Conservation (phyloP, 1,140 invertebrate species). For the Pseudomyrmex sp. region DNA sequence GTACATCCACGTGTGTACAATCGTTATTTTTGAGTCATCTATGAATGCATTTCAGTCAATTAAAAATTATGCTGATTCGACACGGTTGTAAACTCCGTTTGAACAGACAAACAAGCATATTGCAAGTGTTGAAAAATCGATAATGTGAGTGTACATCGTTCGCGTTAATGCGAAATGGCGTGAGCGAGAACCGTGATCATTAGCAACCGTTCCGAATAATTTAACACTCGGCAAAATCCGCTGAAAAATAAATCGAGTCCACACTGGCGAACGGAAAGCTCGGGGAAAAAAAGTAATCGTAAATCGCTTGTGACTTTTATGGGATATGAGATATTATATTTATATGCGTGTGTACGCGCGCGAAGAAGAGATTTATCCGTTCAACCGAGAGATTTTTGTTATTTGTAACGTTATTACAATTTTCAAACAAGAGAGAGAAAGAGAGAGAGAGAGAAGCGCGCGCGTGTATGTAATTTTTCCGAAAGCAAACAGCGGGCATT, state of each 20-base stretch:
- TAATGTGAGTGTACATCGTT: background rate
- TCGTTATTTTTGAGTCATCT: no score
- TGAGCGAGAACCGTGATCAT: constrained; percentile 11
- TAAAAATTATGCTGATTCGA: no score
- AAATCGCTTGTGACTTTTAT: background rate
- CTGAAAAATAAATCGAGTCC: background rate
- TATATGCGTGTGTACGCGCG: no score
- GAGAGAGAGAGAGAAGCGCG: no score
- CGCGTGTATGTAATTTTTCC: background rate
- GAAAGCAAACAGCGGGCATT: background rate
- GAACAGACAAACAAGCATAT: background rate
- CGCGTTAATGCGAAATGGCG: background rate
- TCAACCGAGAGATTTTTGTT: background rate
- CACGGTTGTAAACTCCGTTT: background rate
- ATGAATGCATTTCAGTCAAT: no score
- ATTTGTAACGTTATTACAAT: constrained; percentile 5
- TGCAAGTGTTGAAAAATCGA: constrained; percentile 1
- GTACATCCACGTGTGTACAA: no score
- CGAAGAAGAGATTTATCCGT: background rate
- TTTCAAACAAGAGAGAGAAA: background rate
- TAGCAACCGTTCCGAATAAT: constrained; percentile 3
- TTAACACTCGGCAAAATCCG: constrained; percentile 5
- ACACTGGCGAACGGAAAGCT: background rate
- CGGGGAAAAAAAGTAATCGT: background rate
- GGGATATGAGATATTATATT: no score